A percentile compares a stretch with the other conserved stretches of the same genome.
Conservation (phyloP, 2,113 vertebrate species). For the Numenius arquata region DNA sequence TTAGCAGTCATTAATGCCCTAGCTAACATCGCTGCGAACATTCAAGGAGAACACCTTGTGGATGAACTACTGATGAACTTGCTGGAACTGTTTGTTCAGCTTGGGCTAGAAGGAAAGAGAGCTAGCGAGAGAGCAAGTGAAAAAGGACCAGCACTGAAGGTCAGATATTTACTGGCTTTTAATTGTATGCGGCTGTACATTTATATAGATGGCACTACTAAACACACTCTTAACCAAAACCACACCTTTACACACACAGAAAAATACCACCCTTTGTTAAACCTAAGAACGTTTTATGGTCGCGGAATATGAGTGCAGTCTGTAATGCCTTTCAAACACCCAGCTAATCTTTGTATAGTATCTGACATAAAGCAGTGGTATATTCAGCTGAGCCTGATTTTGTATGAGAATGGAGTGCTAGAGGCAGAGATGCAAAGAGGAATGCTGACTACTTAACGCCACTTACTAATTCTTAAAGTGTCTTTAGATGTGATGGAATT, state of each 20-base stretch:
- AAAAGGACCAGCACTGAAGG: conserved; percentile 92
- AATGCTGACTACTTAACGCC: neutral
- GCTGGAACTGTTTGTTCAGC: conserved; percentile 94
- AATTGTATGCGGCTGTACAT: neutral
- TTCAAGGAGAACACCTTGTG: conserved; percentile 91
- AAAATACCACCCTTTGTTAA: fast-evolving
- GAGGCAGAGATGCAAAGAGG: neutral
- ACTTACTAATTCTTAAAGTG: neutral
- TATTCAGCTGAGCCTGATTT: neutral
- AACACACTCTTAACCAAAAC: neutral
- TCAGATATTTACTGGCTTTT: conserved; percentile 18
- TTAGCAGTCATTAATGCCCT: conserved; percentile 95
- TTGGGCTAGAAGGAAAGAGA: conserved; percentile 95
- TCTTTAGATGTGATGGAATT: neutral
- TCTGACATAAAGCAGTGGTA: neutral
- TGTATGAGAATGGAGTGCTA: neutral
- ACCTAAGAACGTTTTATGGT: neutral
- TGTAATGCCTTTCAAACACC: neutral
- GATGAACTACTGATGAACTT: conserved; percentile 95
- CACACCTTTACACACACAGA: neutral
- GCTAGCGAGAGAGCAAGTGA: conserved; percentile 95
- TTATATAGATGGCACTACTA: neutral
- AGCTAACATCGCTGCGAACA: conserved; percentile 95
- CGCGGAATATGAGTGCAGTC: neutral
- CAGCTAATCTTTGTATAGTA: too few species aligned